Evolutionary conservation across 92 coral and sea anemone species (phyloP).

Genomic region (Parazoanthus atlanticus): DNA sequence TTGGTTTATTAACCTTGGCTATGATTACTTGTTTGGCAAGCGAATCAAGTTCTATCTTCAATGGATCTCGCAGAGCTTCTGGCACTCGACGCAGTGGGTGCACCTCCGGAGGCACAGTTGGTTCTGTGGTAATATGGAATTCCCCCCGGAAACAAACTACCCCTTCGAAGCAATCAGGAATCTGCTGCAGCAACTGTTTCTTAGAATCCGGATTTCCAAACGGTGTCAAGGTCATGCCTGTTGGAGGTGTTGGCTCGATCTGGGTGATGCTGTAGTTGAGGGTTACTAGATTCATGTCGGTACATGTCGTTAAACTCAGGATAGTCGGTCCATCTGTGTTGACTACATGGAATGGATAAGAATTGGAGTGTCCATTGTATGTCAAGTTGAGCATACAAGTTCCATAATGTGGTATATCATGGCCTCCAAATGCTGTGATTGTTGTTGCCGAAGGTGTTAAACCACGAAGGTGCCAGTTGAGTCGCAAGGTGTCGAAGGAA

Average conservation of each 20-base stretch:
- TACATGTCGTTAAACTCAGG: constrained; percentile 46
- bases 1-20: constrained; percentile 55
- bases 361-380: too few relatives aligned
- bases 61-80: constrained; percentile 61
- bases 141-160: constrained; percentile 65
- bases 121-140: constrained; percentile 59
- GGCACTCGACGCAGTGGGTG: constrained; percentile 65
- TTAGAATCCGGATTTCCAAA: constrained; percentile 50
- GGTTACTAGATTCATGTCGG: constrained; percentile 26
- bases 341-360: constrained; percentile 9
- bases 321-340: too few relatives aligned
- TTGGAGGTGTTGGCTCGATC: too few relatives aligned
- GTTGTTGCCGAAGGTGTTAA: too few relatives aligned
- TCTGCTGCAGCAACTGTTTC: constrained; percentile 40
- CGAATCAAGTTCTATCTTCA: constrained; percentile 66
- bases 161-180: constrained; percentile 61
- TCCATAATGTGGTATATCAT: too few relatives aligned
- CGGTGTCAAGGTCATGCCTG: too few relatives aligned
- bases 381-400: constrained; percentile 50
- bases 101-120: constrained; percentile 51
- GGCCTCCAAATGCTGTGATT: too few relatives aligned
- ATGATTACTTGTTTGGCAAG: constrained; percentile 58
- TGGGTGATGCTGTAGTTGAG: constrained; percentile 44
- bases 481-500: too few relatives aligned
- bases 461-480: too few relatives aligned